Conservation (phyloP, 2,888 invertebrate species). For the Apoda limacodes region DNA sequence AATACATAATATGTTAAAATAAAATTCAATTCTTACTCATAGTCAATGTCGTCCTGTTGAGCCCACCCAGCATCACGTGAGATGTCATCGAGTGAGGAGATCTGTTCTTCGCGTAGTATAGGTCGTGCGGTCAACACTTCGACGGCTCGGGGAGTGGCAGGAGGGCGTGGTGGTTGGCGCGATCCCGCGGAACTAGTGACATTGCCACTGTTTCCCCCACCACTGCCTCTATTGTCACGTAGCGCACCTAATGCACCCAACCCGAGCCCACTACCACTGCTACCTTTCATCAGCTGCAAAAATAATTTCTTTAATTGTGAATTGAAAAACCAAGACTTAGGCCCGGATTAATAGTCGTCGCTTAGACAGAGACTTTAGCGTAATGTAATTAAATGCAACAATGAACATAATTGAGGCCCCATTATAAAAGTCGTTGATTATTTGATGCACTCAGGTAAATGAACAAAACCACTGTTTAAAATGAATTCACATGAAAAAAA, state of each 20-base stretch:
- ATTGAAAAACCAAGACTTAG: neutral
- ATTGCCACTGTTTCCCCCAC: constrained; percentile 21
- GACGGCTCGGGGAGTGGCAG: constrained; percentile 61
- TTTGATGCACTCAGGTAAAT: too few relatives aligned
- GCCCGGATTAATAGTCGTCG: neutral
- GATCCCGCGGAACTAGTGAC: constrained; percentile 21
- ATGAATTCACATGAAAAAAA: too few relatives aligned
- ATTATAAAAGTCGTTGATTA: too few relatives aligned
- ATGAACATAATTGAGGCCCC: too few relatives aligned
- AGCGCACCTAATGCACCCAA: constrained; percentile 49
- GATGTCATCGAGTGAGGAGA: constrained; percentile 92
- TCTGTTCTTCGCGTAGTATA: constrained; percentile 93
- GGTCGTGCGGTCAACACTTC: constrained; percentile 80
- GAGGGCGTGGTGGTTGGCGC: constrained; percentile 28
- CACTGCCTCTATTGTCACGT: constrained; percentile 38
- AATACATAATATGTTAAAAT: neutral
- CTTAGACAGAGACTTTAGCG: too few relatives aligned
- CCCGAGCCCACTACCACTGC: constrained; percentile 57
- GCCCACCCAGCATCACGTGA: constrained; percentile 93
- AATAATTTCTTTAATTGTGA: constrained; percentile 8
- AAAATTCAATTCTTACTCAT: constrained; percentile 69
- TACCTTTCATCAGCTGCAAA: constrained; percentile 60
- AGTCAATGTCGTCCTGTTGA: constrained; percentile 92
- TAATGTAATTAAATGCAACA: too few relatives aligned
- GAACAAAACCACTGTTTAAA: too few relatives aligned